phyloP scores from a whole-genome alignment of 2,797 vertebrate genomes.

The Sciurus carolinensis region DNA sequence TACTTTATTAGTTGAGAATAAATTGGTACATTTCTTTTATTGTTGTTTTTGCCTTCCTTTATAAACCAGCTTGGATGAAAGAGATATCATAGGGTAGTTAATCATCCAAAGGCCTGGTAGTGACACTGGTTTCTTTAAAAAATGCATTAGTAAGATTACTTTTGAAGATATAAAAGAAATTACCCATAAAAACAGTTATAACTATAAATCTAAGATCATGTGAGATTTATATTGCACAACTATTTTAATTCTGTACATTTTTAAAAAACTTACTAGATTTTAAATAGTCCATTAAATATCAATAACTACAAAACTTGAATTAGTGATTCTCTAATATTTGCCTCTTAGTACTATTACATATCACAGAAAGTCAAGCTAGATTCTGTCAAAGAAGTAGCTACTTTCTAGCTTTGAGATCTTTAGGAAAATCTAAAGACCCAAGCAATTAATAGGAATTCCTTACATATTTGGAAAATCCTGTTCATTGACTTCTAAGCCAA shows the following conservation, averaged over 20 bases:
- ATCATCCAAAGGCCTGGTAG: slow-evolving; percentile 77
- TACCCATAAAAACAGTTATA: slow-evolving; percentile 71
- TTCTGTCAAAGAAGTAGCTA: slow-evolving; percentile 57
- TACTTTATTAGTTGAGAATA: slow-evolving; percentile 81
- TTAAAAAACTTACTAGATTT: slow-evolving; percentile 65
- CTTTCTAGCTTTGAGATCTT: neutral
- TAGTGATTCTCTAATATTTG: slow-evolving; percentile 47
- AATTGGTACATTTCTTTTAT: slow-evolving; percentile 80
- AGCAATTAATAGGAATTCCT: neutral
- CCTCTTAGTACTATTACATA: slow-evolving; percentile 11
- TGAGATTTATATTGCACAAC: slow-evolving; percentile 70
- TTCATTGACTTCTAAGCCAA: neutral
- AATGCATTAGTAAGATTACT: slow-evolving; percentile 78
- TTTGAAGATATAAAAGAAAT: slow-evolving; percentile 72
- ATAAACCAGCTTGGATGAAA: slow-evolving; percentile 77
- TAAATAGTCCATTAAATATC: slow-evolving; percentile 69
- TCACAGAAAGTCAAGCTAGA: slow-evolving; percentile 51
- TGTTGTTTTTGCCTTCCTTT: slow-evolving; percentile 83
- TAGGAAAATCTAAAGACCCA: slow-evolving; percentile 19
- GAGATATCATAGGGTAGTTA: slow-evolving; percentile 81
- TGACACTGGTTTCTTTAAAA: slow-evolving; percentile 35
- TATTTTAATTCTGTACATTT: slow-evolving; percentile 67
- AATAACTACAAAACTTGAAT: slow-evolving; percentile 56
- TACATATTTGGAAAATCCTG: neutral
- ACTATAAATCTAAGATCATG: slow-evolving; percentile 71